These are phyloP conservation scores for Onychostruthus taczanowskii DNA, from an alignment of 2,113 vertebrate species.

Conservation along the genomic window DNA sequence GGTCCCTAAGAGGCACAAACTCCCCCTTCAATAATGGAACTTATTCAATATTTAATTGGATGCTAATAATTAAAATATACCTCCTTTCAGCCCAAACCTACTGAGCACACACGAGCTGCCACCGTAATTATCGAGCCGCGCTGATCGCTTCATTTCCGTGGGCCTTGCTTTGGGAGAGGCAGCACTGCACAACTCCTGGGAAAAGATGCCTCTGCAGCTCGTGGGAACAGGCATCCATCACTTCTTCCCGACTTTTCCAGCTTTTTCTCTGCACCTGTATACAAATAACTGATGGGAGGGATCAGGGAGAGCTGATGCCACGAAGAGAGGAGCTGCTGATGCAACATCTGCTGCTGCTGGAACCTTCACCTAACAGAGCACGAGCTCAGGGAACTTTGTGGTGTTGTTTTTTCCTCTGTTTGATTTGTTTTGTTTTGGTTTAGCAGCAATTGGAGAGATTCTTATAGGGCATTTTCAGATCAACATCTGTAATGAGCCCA, in stretches of 20 bases:
- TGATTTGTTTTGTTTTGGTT: not conserved
- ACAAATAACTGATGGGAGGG: not conserved
- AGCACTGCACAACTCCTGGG: not conserved
- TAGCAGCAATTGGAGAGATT: not conserved
- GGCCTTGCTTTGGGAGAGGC: not conserved
- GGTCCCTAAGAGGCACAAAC: slow-evolving; percentile 11
- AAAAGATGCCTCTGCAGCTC: not conserved
- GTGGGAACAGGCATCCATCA: not conserved
- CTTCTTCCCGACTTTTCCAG: not conserved
- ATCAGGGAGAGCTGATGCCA: not conserved
- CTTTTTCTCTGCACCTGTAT: not conserved
- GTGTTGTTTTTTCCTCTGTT: not conserved
- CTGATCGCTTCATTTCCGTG: not conserved
- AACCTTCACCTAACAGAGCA: not conserved
- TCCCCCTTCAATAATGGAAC: slow-evolving; percentile 49
- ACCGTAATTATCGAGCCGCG: not conserved
- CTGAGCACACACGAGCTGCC: not conserved
- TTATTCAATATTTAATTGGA: slow-evolving; percentile 60
- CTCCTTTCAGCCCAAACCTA: slow-evolving; percentile 23
- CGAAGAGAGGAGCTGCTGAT: not conserved
- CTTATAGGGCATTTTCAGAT: not conserved
- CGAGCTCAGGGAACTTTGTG: not conserved
- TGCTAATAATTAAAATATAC: slow-evolving; percentile 64
- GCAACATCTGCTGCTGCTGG: not conserved
- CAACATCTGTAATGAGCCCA: not conserved